These are phyloP conservation scores for Aptenodytes forsteri DNA, from an alignment of 2,113 vertebrate species.

Conservation along the genomic window DNA sequence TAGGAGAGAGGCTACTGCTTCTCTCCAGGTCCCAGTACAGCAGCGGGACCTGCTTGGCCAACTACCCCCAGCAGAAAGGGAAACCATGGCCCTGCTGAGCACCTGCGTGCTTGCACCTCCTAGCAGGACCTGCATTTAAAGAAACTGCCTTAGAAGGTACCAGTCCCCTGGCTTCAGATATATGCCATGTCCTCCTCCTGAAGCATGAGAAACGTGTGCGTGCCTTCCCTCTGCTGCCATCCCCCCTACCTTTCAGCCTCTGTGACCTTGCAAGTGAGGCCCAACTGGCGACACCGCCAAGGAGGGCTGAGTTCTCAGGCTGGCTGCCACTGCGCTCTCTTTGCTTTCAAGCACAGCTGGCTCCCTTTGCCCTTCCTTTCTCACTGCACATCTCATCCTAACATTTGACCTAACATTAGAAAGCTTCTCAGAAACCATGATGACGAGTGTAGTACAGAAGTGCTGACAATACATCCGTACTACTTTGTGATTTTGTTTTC, in stretches of 20 bases:
- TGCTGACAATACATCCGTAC: neutral
- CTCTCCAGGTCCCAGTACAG: neutral
- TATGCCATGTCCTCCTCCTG: neutral
- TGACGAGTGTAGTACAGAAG: neutral
- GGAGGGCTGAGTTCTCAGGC: neutral
- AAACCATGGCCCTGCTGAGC: neutral
- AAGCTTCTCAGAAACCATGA: neutral
- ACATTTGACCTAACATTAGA: neutral
- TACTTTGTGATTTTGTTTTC: neutral
- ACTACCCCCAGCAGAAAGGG: neutral
- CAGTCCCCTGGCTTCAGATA: neutral
- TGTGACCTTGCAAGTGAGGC: neutral
- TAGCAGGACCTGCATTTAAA: neutral
- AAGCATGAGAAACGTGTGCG: neutral
- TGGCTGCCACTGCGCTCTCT: neutral
- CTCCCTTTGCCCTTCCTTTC: neutral
- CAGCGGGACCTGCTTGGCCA: neutral
- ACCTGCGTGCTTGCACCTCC: neutral
- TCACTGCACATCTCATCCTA: neutral
- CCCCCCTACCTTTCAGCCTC: neutral
- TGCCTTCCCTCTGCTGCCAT: neutral
- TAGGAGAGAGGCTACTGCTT: neutral
- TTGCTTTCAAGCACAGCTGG: neutral
- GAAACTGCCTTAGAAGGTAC: neutral
- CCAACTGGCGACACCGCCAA: fast-evolving